A percentile compares a stretch with the other conserved stretches of the same genome.
Conservation (phyloP, 2,113 vertebrate genomes). For the Burhinus bistriatus region DNA sequence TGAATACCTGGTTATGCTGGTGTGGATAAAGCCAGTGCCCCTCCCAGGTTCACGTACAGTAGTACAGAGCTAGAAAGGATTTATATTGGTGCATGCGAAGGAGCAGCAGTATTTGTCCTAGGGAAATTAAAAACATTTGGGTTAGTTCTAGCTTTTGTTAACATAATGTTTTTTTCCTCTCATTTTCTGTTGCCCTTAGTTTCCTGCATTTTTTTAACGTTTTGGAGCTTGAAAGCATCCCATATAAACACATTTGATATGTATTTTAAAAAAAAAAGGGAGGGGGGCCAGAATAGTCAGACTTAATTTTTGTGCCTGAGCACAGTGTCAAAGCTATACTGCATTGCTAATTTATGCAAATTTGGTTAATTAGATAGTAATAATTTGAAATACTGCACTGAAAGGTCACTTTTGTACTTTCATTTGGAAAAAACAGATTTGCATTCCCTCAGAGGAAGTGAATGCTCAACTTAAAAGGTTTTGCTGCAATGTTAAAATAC, state of each 20-base stretch:
- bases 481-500: conserved; percentile 2
- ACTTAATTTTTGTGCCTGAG: neutral
- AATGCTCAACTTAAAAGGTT: neutral
- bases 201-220: neutral
- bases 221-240: neutral
- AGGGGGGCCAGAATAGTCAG: neutral
- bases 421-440: neutral
- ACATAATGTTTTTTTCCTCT: neutral
- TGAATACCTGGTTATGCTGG: neutral
- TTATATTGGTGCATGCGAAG: neutral
- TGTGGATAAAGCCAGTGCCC: neutral
- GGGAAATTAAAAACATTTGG: neutral
- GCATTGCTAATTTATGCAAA: neutral
- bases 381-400: neutral
- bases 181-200: neutral
- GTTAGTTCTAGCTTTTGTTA: neutral
- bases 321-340: neutral
- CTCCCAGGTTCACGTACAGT: neutral
- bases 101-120: neutral
- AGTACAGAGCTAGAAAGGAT: neutral
- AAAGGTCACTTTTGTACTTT: neutral
- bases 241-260: neutral
- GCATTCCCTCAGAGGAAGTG: conserved; percentile 18
- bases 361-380: neutral
- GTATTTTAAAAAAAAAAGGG: neutral